These are phyloP conservation scores for Heterodera carotae DNA, from an alignment of 1,140 invertebrate genomes.

Conservation along the genomic window DNA sequence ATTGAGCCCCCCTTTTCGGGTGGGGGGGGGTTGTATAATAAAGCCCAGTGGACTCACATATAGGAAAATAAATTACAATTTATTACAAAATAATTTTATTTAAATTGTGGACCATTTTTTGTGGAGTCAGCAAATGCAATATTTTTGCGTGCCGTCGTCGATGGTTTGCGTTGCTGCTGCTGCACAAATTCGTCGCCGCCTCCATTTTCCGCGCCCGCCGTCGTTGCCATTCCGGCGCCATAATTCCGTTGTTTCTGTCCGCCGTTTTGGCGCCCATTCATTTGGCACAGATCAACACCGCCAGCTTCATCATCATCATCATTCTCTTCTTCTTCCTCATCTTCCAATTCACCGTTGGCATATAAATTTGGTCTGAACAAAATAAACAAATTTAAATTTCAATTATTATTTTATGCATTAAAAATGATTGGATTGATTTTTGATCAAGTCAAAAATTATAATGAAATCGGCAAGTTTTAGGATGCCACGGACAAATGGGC, in stretches of 20 bases:
- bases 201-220: not conserved
- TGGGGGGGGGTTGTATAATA: too few relatives aligned
- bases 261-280: too few relatives aligned
- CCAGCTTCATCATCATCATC: not conserved
- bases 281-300: not conserved
- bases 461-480: too few relatives aligned
- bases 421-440: too few relatives aligned
- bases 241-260: not conserved
- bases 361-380: conserved; percentile 4
- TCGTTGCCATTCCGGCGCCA: too few relatives aligned
- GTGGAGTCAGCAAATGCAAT: conserved; percentile 9
- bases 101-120: not conserved
- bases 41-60: too few relatives aligned
- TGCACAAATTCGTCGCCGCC: not conserved
- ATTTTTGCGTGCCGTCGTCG: not conserved
- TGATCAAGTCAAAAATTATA: too few relatives aligned
- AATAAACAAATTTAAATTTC: not conserved
- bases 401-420: not conserved
- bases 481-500: too few relatives aligned
- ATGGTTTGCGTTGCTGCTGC: not conserved
- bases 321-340: not conserved
- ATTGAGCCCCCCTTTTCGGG: too few relatives aligned
- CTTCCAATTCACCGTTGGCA: conserved; percentile 20
- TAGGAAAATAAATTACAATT: not conserved
- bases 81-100: not conserved